Evolutionary conservation across 2,797 vertebrate species (phyloP).

Genomic region (Tragopan temminckii): DNA sequence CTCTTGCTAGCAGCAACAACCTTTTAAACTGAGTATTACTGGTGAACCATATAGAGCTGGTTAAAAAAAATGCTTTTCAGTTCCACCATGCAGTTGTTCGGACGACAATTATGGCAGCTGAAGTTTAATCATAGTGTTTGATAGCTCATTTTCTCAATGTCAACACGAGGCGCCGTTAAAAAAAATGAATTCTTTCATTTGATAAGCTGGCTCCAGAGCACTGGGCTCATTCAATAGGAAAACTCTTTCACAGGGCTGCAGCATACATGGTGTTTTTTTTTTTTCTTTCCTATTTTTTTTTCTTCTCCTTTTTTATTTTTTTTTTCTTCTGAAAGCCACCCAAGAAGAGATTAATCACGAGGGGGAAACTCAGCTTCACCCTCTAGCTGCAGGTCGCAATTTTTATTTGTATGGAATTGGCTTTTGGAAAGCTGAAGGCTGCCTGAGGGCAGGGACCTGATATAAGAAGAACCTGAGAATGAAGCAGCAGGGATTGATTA

Average conservation of each 20-base stretch:
- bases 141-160: constrained; percentile 95
- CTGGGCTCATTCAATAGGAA: constrained; percentile 87
- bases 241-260: constrained; percentile 89
- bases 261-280: constrained; percentile 87
- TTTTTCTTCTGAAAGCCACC: constrained; percentile 89
- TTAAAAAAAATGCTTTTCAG: constrained; percentile 81
- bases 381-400: constrained; percentile 98
- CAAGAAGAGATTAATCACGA: constrained; percentile 99
- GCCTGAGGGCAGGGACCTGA: constrained; percentile 95
- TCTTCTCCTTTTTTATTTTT: background rate
- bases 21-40: constrained; percentile 81
- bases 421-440: constrained; percentile 97
- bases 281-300: background rate
- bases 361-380: constrained; percentile 97
- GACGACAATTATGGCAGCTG: constrained; percentile 89
- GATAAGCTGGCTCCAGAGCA: constrained; percentile 92
- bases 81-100: constrained; percentile 85
- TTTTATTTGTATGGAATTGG: constrained; percentile 99
- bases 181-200: constrained; percentile 89
- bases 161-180: constrained; percentile 91
- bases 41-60: constrained; percentile 78
- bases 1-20: constrained; percentile 82
- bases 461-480: constrained; percentile 98
- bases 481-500: constrained; percentile 99
- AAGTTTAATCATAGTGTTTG: constrained; percentile 92